Evolutionary conservation across 23 tunicate genomes (phyloP).

Genomic region (Styela plicata): DNA sequence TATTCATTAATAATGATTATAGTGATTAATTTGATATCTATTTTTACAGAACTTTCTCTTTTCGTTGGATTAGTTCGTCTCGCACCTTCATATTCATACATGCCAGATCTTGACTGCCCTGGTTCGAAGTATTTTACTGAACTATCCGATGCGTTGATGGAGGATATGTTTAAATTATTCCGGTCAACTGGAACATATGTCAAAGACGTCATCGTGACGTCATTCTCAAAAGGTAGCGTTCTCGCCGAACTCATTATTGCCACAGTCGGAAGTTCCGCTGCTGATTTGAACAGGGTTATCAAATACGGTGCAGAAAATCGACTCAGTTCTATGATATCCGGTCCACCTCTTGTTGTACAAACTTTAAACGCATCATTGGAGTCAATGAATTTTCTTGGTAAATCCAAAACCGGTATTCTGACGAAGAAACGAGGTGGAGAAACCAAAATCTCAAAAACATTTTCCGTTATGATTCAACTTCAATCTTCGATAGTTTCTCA

Average conservation of each 20-base stretch:
- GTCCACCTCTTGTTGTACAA: neutral
- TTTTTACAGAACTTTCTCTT: conserved; percentile 3
- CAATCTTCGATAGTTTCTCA: neutral
- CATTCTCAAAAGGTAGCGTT: conserved; percentile 24
- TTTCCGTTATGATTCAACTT: conserved; percentile 8
- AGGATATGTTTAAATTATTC: neutral
- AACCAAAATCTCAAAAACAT: neutral
- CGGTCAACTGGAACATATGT: neutral
- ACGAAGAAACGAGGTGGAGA: neutral
- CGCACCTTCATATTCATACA: neutral
- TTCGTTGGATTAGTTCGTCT: conserved; percentile 2
- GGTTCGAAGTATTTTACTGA: neutral
- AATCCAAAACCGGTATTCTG: neutral
- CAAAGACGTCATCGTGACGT: conserved; percentile 16
- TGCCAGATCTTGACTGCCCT: neutral
- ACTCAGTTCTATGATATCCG: neutral
- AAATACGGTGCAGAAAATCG: neutral
- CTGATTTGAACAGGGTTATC: neutral
- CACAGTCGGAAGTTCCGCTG: neutral
- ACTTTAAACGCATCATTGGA: neutral
- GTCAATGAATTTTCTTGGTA: neutral
- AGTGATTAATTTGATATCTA: too few species aligned
- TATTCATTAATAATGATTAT: too few species aligned
- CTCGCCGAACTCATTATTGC: conserved; percentile 12
- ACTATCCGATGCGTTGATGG: neutral